Evolutionary conservation across 64 coral and sea anemone species (phyloP), one percentile per base, ranked within the genome.

Genomic region (Orbicella faveolata): DNA sequence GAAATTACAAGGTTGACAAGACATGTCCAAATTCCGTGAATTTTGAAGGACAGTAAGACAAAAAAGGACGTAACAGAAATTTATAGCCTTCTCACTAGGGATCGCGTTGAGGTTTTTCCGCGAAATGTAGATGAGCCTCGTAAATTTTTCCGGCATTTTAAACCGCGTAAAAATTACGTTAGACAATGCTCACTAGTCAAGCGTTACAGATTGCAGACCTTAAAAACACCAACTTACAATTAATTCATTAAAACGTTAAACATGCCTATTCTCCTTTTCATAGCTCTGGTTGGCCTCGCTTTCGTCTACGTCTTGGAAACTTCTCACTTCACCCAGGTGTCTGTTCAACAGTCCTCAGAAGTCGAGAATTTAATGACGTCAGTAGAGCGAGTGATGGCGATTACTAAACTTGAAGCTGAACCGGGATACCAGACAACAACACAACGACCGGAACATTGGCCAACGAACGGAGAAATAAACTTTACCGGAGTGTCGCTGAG

Each of bases 281-380:
- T 88, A 88, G 87, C 75, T 88, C 87, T 88, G 9, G 54, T 88
- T 18, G 87, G 87, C 9, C 70, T 88, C 17, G 87, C 73, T 61
- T 78, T 88, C 33, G 75, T 78, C 36, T 88, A 88, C 74, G 73
- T 78, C 53, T 75, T 88, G 23, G 75, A 88, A 75, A 75, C 75
- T 1, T 70, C 54, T 48, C 87, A 78, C 54, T 76, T 88, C 26
- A 76, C 87, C 30, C 87, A 88, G 55, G 87, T 78, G 13, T 66
- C 61, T 9, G 75, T 88, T 66, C 87, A 88, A 51, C 87, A 78
- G 74, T 88, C 75, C 48, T 75, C 73, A 21, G 75, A 75, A 77
- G 87, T 88, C 7, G 88, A 94, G 66, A 84, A 65, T 54, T 86
- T 87, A 21, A 94, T 94, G 88, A 94, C 93, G 2, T 94, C 88